Base-by-base conservation (phyloP, 2,113 vertebrate species). In the Todiramphus saurophagus region DNA sequence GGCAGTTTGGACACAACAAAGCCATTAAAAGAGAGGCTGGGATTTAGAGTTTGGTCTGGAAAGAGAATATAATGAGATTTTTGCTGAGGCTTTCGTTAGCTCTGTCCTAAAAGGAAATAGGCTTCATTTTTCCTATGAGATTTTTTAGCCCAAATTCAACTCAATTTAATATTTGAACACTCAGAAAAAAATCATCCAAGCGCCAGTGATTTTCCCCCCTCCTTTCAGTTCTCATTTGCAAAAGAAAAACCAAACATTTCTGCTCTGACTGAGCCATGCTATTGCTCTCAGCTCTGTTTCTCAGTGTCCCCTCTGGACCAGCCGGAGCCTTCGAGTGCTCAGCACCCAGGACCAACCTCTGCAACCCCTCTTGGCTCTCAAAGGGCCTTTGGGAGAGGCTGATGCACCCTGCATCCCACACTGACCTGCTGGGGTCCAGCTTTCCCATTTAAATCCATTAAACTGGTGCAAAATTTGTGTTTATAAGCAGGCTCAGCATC, bases 91-190 rank as follows among this genome's bases (percentile, higher is more conserved):
- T 90, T 95, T 73, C 82, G 74, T 93, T 37, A 91, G 90, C 59
- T 95, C 53, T 94, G 84, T 76, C 91, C 93, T 92, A 89, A 86
- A 88, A 96, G 91, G 88, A 93, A 96, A 91, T 82, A 80, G 4
- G 72, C 79, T 69, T 95, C 83, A 83, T 88, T 90, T 92, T 92
- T 76, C 53, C 79, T 83, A 27, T 21, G 74, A 82, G 88, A 50
- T n/a, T 87, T 70, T 90, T 68, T 44, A 90, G 58, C 55, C 67
- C 53, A 33, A 88, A 46, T 67, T 67, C 56, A 21, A n/a, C 4
- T 6, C 85, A 90, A 48, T 87, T 93, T 82, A 94, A 90, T 74
- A 82, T 82, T 70, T 67, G 74, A 84, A 63, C 17, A 53, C 14
- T 79, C 56, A 91, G 20, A 28, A 44, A n/a, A 84, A 50, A 77